These are phyloP conservation scores for Petrocephalus zakoni DNA, from an alignment of 2,113 vertebrate species.

Conservation along the genomic window DNA sequence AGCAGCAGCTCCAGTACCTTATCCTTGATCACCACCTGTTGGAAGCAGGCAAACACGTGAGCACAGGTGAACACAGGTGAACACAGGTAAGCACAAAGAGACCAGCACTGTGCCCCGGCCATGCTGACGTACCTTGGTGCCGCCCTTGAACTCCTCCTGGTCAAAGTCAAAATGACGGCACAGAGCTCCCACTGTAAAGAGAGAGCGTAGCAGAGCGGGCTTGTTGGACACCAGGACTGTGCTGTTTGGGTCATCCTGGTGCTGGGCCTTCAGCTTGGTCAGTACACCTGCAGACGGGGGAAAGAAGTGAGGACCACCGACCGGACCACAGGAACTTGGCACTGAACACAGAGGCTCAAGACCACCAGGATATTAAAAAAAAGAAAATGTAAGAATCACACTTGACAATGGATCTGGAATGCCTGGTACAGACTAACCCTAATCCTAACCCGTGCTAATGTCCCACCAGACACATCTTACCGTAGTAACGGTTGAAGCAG, in stretches of 20 bases:
- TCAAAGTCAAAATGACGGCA: constrained; percentile 97
- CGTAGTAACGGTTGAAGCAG: constrained; percentile 95
- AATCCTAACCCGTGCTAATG: not conserved
- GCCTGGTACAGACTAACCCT: not conserved
- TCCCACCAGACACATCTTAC: constrained; percentile 56
- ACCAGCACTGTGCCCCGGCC: not conserved
- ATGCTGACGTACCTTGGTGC: constrained; percentile 73
- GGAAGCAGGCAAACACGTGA: constrained; percentile 28
- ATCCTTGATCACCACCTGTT: constrained; percentile 91
- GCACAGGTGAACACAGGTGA: not conserved
- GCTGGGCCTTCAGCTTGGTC: constrained; percentile 88
- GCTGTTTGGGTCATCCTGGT: constrained; percentile 89
- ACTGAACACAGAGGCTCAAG: not conserved
- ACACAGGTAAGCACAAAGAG: not conserved
- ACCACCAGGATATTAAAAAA: not conserved
- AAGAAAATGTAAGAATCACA: not conserved
- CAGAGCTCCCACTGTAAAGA: constrained; percentile 93
- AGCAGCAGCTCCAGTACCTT: constrained; percentile 93
- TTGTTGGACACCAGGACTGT: constrained; percentile 84
- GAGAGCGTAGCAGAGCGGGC: constrained; percentile 87
- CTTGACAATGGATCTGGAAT: not conserved
- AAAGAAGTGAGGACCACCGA: not conserved
- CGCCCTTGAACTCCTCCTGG: constrained; percentile 92
- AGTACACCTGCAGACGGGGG: constrained; percentile 70
- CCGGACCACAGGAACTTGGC: not conserved